A percentile compares a stretch with the other conserved stretches of the same genome.
phyloP scores from a whole-genome alignment of 2,113 vertebrate species.

The Aepyceros melampus region DNA sequence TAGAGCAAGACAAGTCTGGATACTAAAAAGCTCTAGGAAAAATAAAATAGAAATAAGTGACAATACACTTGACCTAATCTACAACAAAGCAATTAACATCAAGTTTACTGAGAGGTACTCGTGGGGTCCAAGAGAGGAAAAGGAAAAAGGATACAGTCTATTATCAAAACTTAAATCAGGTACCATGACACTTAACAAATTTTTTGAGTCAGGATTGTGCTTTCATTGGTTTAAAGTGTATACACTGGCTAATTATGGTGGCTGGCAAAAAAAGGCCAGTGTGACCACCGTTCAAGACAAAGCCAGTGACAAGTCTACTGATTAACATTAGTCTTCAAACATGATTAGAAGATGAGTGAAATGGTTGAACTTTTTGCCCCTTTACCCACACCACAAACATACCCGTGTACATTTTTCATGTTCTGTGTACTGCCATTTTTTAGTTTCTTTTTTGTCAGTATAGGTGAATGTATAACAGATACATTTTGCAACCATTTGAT shows the following conservation, averaged over 20 bases:
- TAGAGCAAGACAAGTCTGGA: constrained; percentile 49
- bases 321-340: background rate
- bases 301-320: background rate
- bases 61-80: constrained; percentile 19
- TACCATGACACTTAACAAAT: background rate
- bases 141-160: background rate
- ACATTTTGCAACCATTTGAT: background rate
- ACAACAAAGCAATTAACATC: constrained; percentile 47
- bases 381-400: background rate
- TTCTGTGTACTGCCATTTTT: background rate
- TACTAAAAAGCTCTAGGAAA: constrained; percentile 53
- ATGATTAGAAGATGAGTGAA: background rate
- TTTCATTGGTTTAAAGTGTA: background rate
- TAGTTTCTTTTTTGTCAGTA: background rate
- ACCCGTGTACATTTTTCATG: background rate
- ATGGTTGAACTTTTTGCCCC: background rate
- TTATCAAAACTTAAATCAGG: constrained; percentile 18
- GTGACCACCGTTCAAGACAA: background rate
- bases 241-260: background rate
- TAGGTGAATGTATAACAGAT: background rate
- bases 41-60: constrained; percentile 46
- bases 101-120: background rate
- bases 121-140: background rate
- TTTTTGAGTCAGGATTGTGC: background rate
- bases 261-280: background rate